Conservation (phyloP, 23 tunicate species). For the Clavelina lepadiformis region DNA sequence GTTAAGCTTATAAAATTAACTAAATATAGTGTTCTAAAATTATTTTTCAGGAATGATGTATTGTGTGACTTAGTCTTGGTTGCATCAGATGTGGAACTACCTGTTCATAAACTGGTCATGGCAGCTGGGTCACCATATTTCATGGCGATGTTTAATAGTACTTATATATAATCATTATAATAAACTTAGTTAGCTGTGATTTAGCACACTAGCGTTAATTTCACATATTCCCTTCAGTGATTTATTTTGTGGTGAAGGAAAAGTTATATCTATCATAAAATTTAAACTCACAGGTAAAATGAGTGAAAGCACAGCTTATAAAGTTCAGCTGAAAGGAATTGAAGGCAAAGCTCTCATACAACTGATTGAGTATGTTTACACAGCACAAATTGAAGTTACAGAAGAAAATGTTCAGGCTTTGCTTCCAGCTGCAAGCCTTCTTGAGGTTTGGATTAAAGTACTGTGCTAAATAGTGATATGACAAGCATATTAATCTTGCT, state of each 20-base stretch:
- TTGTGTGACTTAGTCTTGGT: conserved; percentile 83
- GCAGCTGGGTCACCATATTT: conserved; percentile 98
- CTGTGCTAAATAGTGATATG: no score
- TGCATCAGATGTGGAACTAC: conserved; percentile 78
- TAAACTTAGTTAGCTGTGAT: not conserved
- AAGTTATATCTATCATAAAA: no score
- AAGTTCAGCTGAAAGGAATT: conserved; percentile 81
- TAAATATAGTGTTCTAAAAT: not conserved
- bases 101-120: conserved; percentile 87
- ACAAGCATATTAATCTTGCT: no score
- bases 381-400: conserved; percentile 92
- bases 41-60: conserved; percentile 29
- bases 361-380: conserved; percentile 94
- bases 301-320: conserved; percentile 91
- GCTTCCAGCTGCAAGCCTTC: conserved; percentile 93
- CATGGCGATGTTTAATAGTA: conserved; percentile 92
- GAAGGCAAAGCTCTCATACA: conserved; percentile 75
- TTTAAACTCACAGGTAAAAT: conserved; percentile 72
- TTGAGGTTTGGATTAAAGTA: conserved; percentile 54
- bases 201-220: not conserved
- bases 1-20: not conserved
- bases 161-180: not conserved
- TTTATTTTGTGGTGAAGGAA: no score
- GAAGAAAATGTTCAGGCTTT: conserved; percentile 97
- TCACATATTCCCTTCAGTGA: not conserved